Conservation (phyloP, 2,888 invertebrate species). For the Synergus itoensis region DNA sequence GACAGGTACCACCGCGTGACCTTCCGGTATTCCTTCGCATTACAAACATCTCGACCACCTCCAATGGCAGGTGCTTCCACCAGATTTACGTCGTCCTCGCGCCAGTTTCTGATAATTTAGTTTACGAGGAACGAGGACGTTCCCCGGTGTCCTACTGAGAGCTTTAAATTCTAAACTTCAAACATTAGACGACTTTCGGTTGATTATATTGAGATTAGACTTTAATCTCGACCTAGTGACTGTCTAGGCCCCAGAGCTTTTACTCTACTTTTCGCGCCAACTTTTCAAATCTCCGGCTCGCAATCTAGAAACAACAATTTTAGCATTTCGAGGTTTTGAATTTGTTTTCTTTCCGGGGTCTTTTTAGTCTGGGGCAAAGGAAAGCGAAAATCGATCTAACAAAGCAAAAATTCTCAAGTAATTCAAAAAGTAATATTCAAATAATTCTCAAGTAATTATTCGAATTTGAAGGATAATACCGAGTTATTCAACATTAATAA, state of each 20-base stretch:
- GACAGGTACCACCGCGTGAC: slow-evolving; percentile 66
- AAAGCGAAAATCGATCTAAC: background rate
- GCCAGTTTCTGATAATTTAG: slow-evolving; percentile 39
- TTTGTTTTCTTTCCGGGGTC: slow-evolving; percentile 20
- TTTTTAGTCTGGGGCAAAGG: background rate
- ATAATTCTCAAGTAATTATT: too few relatives aligned
- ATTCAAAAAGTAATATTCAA: too few relatives aligned
- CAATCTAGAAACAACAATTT: slow-evolving; percentile 36
- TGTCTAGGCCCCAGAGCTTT: background rate
- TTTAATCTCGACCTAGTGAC: slow-evolving; percentile 37
- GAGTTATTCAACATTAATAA: too few relatives aligned
- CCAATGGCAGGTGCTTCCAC: slow-evolving; percentile 41
- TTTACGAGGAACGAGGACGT: slow-evolving; percentile 28
- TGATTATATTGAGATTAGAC: slow-evolving; percentile 20
- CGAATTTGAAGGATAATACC: too few relatives aligned
- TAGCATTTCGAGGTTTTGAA: slow-evolving; percentile 3
- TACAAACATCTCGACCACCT: slow-evolving; percentile 60
- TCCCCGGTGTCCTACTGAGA: slow-evolving; percentile 2
- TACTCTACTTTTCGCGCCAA: slow-evolving; percentile 37
- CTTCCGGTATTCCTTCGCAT: slow-evolving; percentile 63
- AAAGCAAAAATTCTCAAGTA: background rate
- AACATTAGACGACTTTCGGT: slow-evolving; percentile 8
- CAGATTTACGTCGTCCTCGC: slow-evolving; percentile 44
- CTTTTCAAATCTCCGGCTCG: background rate
- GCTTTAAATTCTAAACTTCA: slow-evolving; percentile 22